Evolutionary conservation across 2,113 vertebrate species (phyloP), one percentile per base, ranked within the genome.

Genomic region (Corythornis vintsioides): DNA sequence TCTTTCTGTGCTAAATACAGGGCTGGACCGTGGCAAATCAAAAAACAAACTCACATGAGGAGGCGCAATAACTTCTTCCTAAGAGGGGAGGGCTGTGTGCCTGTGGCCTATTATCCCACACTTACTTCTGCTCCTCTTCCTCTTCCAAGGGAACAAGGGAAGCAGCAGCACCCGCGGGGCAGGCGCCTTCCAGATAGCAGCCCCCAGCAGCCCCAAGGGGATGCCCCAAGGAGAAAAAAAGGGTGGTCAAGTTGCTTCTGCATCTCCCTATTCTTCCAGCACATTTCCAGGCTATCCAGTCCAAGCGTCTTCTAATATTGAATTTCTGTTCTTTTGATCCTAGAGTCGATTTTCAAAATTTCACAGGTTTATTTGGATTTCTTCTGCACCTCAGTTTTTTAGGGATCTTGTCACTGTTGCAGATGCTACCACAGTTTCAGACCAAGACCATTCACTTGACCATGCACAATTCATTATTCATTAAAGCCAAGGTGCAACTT

Each of bases 71-170:
- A 86, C 93, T 96, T 88, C 96, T 93, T 65, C 78, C 8, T 14
- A 42, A 83, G 89, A 92, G 75, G 90, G 96, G 77, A 96, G 95
- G 87, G 86, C 83, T 74, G 90, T 8, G 9, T 10, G 55, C 83
- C 73, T 38, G 47, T 82, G 72, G 71, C 89, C 96, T 95, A 93
- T 97, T 97, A 90, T 98, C 83, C 88, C 43, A 38, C 28, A 95
- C 82, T 98, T 97, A 86, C 75, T 98, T 97, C 96, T 94, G 97
- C 94, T 96, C 94, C 97, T 95, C 84, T 97, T 97, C 81, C 50
- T 90, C 96, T 88, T 91, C 97, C 97, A 96, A 93, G 97, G 98
- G 95, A 96, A 98, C 97, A 13, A 9, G 84, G 83, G 93, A 83
- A 76, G 94, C 80, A 55, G 71, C 84, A 90, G 96, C 65, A 47